Base-by-base conservation (phyloP, 2,888 invertebrate genomes). In the Eremobia ochroleuca region DNA sequence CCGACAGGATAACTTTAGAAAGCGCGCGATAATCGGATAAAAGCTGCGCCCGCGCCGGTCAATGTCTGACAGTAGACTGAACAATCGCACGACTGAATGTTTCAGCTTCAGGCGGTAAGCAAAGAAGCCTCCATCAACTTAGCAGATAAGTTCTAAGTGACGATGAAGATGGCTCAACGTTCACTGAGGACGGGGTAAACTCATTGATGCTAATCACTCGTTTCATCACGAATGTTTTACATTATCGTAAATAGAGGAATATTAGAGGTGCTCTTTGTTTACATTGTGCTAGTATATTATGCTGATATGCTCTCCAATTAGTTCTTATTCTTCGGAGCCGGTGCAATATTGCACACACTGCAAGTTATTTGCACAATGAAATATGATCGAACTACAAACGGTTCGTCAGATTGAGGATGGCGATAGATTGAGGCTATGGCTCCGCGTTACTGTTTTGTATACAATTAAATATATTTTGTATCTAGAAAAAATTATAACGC, bases 31-130 rank as follows among this genome's bases (percentile, higher is more conserved):
- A 65, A 69, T 73, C 75, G 49, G 37, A 61, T 77, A 61, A 76
- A 80, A 76, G 78, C 74, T 87, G 89, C 90, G 90, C 90, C 90
- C 91, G 90, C 90, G 89, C 81, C 83, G 78, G 82, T 80, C 88
- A 85, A 87, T 90, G 92, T 90, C 90, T 89, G 87, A 84, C 88
- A 81, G 82, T 87, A 85, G 78, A 92, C 92, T 92, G 90, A 90
- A 90, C 89, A 85, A 81, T 87, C 71, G 78, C 46, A 77, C 82
- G 80, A 91, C 90, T 90, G 86, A 90, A 85, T 85, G 70, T 66
- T 85, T 81, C 86, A 87, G 85, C 73, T 88, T 86, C 87, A 85
- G 82, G 85, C 65, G 87, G 88, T 87, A 86, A 90, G 88, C 70
- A 76, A 87, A 77, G 88, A 91, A 92, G 88, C 91, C 91, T 92